Conservation (phyloP, 2,113 vertebrate genomes). For the Cacatua alba region DNA sequence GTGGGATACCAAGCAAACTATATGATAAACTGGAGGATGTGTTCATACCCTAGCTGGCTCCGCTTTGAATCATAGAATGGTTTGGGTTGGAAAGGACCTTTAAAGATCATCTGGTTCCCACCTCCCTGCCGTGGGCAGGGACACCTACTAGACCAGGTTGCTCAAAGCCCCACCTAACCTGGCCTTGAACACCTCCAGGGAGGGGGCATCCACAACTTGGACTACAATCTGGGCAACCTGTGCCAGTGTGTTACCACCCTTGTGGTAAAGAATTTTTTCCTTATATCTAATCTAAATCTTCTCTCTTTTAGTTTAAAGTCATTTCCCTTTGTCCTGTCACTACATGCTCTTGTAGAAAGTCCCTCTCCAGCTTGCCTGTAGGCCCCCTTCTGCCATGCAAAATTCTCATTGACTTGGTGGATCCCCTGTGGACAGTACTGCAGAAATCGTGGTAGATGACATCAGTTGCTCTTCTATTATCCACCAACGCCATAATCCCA, state of each 20-base stretch:
- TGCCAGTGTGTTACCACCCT: not conserved
- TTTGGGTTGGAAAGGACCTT: not conserved
- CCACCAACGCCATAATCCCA: not conserved
- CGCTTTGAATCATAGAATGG: not conserved
- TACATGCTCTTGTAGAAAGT: not conserved
- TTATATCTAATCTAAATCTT: not conserved
- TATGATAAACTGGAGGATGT: not conserved
- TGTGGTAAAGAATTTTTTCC: not conserved
- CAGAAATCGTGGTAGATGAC: not conserved
- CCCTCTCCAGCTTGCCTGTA: not conserved
- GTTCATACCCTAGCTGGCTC: not conserved
- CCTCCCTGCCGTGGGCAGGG: not conserved
- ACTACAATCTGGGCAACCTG: not conserved
- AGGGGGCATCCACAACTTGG: not conserved
- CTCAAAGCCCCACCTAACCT: not conserved
- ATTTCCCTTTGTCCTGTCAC: not conserved
- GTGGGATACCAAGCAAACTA: not conserved
- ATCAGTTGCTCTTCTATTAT: not conserved
- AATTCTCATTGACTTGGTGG: not conserved
- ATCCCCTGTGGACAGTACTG: not conserved
- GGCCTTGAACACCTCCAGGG: not conserved
- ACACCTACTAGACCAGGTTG: not conserved
- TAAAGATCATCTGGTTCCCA: not conserved
- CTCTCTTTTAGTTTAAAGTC: not conserved
- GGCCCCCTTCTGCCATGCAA: not conserved